phyloP scores from a whole-genome alignment of 2,888 invertebrate species.

The Euplagia quadripunctaria region DNA sequence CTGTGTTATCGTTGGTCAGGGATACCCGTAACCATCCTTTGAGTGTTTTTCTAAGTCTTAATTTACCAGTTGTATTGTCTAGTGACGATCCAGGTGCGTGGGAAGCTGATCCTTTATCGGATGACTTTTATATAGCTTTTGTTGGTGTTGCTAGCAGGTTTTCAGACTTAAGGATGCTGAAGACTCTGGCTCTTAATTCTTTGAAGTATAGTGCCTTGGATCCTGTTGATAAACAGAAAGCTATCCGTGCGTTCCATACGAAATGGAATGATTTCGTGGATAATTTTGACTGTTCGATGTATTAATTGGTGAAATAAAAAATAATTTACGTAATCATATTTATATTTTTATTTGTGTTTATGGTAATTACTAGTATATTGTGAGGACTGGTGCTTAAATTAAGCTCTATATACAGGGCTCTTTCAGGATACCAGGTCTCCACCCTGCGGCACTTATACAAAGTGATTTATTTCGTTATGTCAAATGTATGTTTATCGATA shows the following conservation, averaged over 20 bases:
- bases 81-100: conserved; percentile 93
- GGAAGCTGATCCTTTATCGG: conserved; percentile 91
- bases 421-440: too few species aligned
- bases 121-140: conserved; percentile 92
- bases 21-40: conserved; percentile 94
- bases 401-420: too few species aligned
- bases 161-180: conserved; percentile 91
- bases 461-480: too few species aligned
- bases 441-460: too few species aligned
- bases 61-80: conserved; percentile 91
- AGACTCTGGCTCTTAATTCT: conserved; percentile 92
- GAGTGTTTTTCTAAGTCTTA: conserved; percentile 88
- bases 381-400: too few species aligned
- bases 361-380: too few species aligned
- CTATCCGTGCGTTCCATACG: conserved; percentile 72
- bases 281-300: conserved; percentile 15
- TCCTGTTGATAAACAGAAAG: conserved; percentile 52
- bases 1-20: conserved; percentile 89
- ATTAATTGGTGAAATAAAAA: conserved; percentile 1
- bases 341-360: too few species aligned
- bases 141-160: conserved; percentile 91
- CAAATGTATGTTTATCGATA: too few species aligned
- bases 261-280: conserved; percentile 17
- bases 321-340: background rate
- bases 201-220: conserved; percentile 88